Base-by-base conservation (phyloP, 2,797 vertebrate genomes). In the Sebastes vulpes region DNA sequence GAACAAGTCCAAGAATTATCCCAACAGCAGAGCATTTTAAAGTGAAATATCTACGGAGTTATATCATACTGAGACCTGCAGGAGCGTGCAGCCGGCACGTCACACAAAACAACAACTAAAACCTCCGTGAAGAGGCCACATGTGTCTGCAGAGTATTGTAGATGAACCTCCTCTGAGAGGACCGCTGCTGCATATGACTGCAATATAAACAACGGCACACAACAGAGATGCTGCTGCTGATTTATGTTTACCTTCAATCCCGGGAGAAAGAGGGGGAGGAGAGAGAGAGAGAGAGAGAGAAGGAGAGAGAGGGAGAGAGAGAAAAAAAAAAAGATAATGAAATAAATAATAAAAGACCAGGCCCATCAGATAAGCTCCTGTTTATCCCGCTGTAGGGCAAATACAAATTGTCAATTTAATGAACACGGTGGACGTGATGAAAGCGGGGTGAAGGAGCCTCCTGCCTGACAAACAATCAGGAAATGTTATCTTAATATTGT, bases 401-500 rank as follows among this genome's bases (percentile, higher is more conserved):
- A 96, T 94, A 95, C 94, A 95, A 94, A 96, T 95, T 94, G 95
- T 96, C 95, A 96, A 96, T 96, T 96, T 96, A 96, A 96, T 96
- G 95, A 96, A 96, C 93, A 95, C 87, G 90, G 91, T 95, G 93
- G 93, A 95, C 92, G 92, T 94, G 95, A 95, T 95, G 94, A 95
- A 95, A 95, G 93, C 90, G 58, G 90, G 92, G 92, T 95, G 94
- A 95, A 95, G 94, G 91, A 94, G 94, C 90, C 93, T 93, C 83
- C 93, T 92, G 94, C 92, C 94, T 95, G 94, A 95, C 95, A 95
- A 96, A 96, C 95, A 96, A 96, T 96, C 96, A 95, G 95, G 96
- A 97, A 95, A 96, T 97, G 96, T 96, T 97, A 96, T 96, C 96
- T 97, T 96, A 96, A 97, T 96, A 97, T 95, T 96, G 96, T 96